These are phyloP conservation scores for Camponotus vicinus DNA, from an alignment of 1,140 invertebrate genomes.

Conservation along the genomic window DNA sequence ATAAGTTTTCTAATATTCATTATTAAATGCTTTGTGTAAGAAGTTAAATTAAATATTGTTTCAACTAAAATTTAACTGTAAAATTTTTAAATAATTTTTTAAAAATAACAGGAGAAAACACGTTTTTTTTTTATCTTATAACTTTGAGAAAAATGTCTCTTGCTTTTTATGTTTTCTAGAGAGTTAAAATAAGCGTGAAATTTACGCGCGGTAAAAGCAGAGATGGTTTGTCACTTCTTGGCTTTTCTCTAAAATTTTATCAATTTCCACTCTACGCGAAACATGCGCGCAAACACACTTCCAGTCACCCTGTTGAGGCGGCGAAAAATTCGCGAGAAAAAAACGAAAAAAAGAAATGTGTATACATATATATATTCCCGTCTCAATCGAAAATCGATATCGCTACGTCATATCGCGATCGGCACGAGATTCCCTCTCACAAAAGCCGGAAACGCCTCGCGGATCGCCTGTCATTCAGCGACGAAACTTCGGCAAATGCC, in stretches of 20 bases:
- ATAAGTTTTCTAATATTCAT: neutral
- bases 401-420: conserved; percentile 45
- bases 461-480: conserved; percentile 39
- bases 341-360: neutral
- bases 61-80: neutral
- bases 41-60: neutral
- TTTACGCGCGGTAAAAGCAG: neutral
- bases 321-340: neutral
- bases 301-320: neutral
- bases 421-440: conserved; percentile 12
- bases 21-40: neutral
- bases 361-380: neutral
- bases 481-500: conserved; percentile 28
- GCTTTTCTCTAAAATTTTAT: conserved; percentile 5
- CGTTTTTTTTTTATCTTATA: neutral
- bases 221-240: neutral
- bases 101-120: neutral
- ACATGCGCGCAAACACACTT: neutral
- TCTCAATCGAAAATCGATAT: conserved; percentile 56
- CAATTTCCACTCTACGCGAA: conserved; percentile 1
- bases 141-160: neutral
- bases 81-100: neutral
- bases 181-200: conserved; percentile 1
- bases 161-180: neutral
- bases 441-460: conserved; percentile 22